A percentile compares a stretch with the other conserved stretches of the same genome.
Evolutionary conservation across 2,888 invertebrate genomes (phyloP).

Genomic region (Prosopocoilus inquinatus): DNA sequence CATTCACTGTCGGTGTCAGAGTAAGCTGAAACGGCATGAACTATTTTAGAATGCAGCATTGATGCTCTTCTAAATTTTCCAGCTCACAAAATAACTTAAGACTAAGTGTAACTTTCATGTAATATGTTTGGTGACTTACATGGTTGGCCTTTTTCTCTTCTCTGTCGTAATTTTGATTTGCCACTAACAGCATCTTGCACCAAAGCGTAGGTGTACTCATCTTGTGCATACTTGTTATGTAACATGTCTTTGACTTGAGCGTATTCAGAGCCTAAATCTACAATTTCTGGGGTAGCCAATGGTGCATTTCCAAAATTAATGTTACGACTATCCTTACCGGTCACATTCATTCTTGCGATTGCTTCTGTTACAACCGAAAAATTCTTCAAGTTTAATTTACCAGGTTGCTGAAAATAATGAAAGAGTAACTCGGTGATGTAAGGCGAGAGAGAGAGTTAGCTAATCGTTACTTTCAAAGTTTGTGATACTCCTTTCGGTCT

Average conservation of each 20-base stretch:
- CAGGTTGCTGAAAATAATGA: conserved; percentile 67
- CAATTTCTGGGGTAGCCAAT: conserved; percentile 72
- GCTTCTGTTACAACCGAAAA: conserved; percentile 87
- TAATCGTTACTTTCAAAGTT: conserved; percentile 58
- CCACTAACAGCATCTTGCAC: conserved; percentile 65
- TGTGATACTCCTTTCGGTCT: conserved; percentile 68
- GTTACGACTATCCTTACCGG: conserved; percentile 52
- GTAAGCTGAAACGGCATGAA: conserved; percentile 57
- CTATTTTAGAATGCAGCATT: no score
- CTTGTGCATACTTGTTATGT: conserved; percentile 54
- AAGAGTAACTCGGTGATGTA: conserved; percentile 11
- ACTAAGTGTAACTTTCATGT: no score
- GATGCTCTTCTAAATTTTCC: no score
- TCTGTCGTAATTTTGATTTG: conserved; percentile 60
- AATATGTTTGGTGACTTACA: conserved; percentile 51
- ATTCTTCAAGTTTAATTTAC: conserved; percentile 85
- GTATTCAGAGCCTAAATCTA: conserved; percentile 73
- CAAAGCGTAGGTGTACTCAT: conserved; percentile 66
- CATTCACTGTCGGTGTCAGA: conserved; percentile 91
- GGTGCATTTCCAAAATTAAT: conserved; percentile 66
- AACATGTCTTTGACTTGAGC: conserved; percentile 67
- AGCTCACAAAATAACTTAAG: no score
- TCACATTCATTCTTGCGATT: conserved; percentile 69
- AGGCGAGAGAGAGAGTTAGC: neutral
- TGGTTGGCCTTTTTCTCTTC: conserved; percentile 64